Conservation (phyloP, 2,797 vertebrate genomes). For the Ibycter americanus region DNA sequence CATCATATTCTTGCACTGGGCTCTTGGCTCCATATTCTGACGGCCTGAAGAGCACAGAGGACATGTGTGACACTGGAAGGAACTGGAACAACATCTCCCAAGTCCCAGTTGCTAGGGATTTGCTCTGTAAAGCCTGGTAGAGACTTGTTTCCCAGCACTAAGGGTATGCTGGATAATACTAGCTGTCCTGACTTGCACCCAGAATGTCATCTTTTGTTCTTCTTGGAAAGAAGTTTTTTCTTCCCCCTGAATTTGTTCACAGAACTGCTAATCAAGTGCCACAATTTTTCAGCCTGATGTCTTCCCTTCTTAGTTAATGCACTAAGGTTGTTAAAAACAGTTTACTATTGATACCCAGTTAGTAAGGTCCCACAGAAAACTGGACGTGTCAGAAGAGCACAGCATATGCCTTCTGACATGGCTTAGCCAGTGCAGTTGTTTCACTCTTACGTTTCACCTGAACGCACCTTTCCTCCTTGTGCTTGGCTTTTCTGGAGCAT, state of each 20-base stretch:
- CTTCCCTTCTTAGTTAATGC: background rate
- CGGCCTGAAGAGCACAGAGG: background rate
- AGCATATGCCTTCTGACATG: background rate
- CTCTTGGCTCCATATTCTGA: background rate
- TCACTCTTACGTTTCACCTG: background rate
- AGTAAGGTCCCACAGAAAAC: background rate
- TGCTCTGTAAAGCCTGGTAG: background rate
- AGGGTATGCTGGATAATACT: background rate
- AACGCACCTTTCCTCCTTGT: background rate
- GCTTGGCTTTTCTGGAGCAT: background rate
- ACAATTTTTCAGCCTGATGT: accelerated
- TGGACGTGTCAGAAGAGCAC: background rate
- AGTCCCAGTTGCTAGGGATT: background rate
- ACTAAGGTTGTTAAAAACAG: accelerated
- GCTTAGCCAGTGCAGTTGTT: background rate
- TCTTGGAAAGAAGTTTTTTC: background rate
- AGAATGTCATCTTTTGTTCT: background rate
- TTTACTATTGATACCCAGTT: background rate
- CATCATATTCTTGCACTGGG: accelerated
- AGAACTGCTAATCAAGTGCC: background rate
- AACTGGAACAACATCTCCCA: background rate
- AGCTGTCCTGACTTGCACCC: background rate
- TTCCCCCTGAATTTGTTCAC: accelerated
- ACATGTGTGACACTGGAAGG: accelerated
- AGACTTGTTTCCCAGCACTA: background rate